phyloP scores from a whole-genome alignment of 1,140 invertebrate species.

The Drusus annulatus region DNA sequence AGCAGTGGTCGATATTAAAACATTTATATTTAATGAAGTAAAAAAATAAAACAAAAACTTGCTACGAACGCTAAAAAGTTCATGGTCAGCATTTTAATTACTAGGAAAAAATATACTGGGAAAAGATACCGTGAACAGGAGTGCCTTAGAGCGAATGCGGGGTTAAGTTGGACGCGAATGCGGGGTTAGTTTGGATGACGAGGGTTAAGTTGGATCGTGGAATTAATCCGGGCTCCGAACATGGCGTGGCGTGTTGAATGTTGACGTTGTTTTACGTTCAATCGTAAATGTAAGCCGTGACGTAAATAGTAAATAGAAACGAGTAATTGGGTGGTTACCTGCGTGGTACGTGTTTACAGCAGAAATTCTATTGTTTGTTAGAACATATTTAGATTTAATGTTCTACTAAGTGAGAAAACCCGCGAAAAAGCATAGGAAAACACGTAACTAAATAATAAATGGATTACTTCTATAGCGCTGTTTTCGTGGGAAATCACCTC shows the following conservation, averaged over 20 bases:
- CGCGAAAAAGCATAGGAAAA: too few species aligned
- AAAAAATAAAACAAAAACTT: background rate
- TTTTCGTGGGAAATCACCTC: too few species aligned
- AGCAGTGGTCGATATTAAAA: background rate
- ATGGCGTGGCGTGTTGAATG: background rate
- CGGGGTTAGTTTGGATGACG: constrained; percentile 11
- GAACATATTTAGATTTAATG: too few species aligned
- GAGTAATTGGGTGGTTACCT: too few species aligned
- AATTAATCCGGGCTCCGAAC: background rate
- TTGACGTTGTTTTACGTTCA: too few species aligned
- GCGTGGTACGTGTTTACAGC: too few species aligned
- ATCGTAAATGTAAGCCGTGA: too few species aligned
- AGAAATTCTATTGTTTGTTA: too few species aligned
- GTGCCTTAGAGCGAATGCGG: background rate
- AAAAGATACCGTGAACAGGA: background rate
- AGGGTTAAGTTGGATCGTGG: background rate
- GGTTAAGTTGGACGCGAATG: background rate
- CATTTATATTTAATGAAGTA: background rate
- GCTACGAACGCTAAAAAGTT: background rate
- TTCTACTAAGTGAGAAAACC: too few species aligned
- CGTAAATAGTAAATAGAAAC: too few species aligned
- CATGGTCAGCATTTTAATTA: background rate
- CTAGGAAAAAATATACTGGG: background rate
- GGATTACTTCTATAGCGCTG: too few species aligned
- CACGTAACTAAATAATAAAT: too few species aligned